Base-by-base conservation (phyloP, 2,888 invertebrate species). In the Xestia c-nigrum region DNA sequence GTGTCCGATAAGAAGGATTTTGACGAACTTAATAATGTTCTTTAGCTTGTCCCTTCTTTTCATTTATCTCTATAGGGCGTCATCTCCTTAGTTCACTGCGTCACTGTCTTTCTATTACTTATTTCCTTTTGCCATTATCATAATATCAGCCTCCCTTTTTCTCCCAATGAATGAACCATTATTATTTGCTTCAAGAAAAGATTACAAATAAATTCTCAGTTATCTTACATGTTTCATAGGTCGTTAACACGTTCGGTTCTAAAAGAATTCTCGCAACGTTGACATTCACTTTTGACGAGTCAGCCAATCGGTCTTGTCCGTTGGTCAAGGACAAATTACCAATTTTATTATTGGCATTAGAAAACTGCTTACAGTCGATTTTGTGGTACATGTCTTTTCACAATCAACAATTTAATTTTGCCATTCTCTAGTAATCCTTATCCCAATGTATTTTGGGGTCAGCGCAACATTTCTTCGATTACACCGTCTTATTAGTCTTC, bases 281-380 rank as follows among this genome's bases (percentile, higher is more conserved):
- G 61, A 43, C 67, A 68, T 47, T 67, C 67, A 43, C 47, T 74
- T 74, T 64, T 67, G 9, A 16, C 57, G 21, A 73, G 14, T n/a
- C 46, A 21, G 31, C 47, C 61, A 66, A 47, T 55, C 76, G 21
- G n/a, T 64, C 7, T 24, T 38, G 19, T n/a, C 31, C 21, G 24
- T 47, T 63, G 31, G 55, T 75, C 63, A 79, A 79, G 76, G 63
- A 47, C 61, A 67, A 24, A 55, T 57, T 43, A 9, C 19, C 10
- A 50, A 24, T 55, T 24, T 43, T 46, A 40, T 52, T 73, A 65
- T 81, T 66, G 82, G 43, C 9, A 55, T 67, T 76, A 63, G 10
- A 50, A 76, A 76, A 76, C 31, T 21, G 40, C 6, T 19, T 24
- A 52, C 12, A 79, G 43, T 55, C 12, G 50, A 50, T 72, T 50